Conservation (phyloP, 2,888 invertebrate species). For the Ligdia adustata region DNA sequence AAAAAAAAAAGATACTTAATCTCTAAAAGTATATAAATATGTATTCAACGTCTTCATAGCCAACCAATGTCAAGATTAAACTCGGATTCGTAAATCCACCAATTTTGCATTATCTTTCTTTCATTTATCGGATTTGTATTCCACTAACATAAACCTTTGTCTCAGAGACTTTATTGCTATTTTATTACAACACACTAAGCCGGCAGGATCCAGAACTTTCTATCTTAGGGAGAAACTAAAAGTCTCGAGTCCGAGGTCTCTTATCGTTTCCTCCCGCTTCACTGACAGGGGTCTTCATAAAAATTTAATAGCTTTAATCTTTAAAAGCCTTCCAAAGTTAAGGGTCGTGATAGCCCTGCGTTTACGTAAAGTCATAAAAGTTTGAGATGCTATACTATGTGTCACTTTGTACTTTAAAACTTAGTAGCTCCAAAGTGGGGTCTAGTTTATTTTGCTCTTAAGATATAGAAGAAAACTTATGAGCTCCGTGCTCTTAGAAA, state of each 20-base stretch:
- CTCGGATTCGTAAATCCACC: constrained; percentile 12
- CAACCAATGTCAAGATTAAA: constrained; percentile 6
- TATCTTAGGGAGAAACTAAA: constrained; percentile 47
- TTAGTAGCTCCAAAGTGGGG: constrained; percentile 23
- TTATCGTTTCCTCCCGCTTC: constrained; percentile 59
- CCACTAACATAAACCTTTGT: constrained; percentile 27
- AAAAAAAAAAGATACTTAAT: no score
- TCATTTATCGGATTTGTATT: constrained; percentile 23
- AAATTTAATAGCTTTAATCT: constrained; percentile 76
- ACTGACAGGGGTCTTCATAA: constrained; percentile 71
- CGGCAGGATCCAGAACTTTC: constrained; percentile 35
- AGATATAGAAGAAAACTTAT: neutral
- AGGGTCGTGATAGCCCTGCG: constrained; percentile 61
- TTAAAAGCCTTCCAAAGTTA: constrained; percentile 68
- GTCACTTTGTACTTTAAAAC: constrained; percentile 47
- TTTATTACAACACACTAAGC: constrained; percentile 27
- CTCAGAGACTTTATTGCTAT: constrained; percentile 24
- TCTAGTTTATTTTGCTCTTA: constrained; percentile 3
- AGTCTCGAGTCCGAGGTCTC: constrained; percentile 50
- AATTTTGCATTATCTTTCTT: constrained; percentile 23
- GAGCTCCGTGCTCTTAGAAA: neutral
- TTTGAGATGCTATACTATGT: constrained; percentile 46
- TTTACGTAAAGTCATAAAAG: constrained; percentile 68
- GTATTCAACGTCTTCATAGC: neutral
- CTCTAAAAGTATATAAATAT: no score